Base-by-base conservation (phyloP, 2,113 vertebrate genomes). In the Dipodomys spectabilis region DNA sequence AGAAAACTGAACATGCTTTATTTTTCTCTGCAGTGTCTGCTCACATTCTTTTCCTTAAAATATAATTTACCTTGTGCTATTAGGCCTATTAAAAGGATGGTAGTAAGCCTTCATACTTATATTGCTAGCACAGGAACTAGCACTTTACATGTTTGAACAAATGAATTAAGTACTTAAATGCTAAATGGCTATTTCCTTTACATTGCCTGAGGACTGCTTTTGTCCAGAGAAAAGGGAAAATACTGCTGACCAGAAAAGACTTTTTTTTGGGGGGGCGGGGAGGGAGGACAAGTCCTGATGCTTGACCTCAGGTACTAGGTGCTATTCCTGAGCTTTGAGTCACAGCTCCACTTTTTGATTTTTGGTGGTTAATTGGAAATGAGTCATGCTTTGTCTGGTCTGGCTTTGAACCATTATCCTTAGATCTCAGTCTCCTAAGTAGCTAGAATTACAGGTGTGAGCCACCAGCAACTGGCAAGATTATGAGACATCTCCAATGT, bases 151-250 rank as follows among this genome's bases (percentile, higher is more conserved):
- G 23, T 69, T 60, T 84, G 45, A 77, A 10, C 72, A 39, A 90
- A 77, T 32, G 35, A 69, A 78, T 45, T 45, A 88, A 80, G 73
- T 93, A 68, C 57, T 7, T 19, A 90, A n/a, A 20, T 80, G 62
- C 9, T 19, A 90, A n/a, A 20, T 80, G 62, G 53, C 19, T 74
- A 93, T 28, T 78, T 94, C 13, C 28, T 62, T 69, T 25, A 30
- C 2, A 2, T 64, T 83, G 27, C 22, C 45, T 80, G 16, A 39
- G 57, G 35, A 60, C 19, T 45, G 25, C 86, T 89, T 80, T 75
- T 30, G 75, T 93, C 90, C 86, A 53, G 64, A 79, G 68, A 45
- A 11, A 86, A 93, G 57, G 62, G 27, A 19, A 77, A 84, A 53
- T 84, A 16, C 85, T 90, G 67, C 23, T 75, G 74, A 86, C 73